Percentiles rank a stretch among this genome's conserved stretches.
These are phyloP conservation scores for Dichetophora obliterata DNA, from an alignment of 2,888 invertebrate species.

Conservation along the genomic window DNA sequence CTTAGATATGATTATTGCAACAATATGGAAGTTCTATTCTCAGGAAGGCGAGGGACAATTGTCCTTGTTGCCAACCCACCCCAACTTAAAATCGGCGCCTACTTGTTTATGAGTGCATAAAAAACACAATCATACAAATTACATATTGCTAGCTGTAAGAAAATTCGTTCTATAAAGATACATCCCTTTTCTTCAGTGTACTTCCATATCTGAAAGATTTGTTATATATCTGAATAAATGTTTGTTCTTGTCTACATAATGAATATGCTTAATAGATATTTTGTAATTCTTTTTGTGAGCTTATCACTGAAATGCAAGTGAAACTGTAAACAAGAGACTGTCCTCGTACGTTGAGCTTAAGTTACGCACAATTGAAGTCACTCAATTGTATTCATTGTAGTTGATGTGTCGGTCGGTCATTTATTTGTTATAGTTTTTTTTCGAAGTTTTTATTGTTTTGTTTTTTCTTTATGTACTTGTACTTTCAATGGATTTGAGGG, in stretches of 20 bases:
- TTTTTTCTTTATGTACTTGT: neutral
- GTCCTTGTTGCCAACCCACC: too few species aligned
- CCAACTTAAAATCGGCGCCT: too few species aligned
- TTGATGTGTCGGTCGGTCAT: neutral
- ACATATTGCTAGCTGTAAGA: neutral
- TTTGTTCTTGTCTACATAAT: neutral
- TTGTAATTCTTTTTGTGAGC: neutral
- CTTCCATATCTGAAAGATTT: neutral
- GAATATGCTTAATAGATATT: neutral
- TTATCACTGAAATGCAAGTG: slow-evolving; percentile 31
- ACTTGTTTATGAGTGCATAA: too few species aligned
- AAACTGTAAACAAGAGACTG: slow-evolving; percentile 16
- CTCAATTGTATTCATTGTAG: slow-evolving; percentile 32
- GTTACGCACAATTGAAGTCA: slow-evolving; percentile 44
- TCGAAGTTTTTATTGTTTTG: slow-evolving; percentile 8
- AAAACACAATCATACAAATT: too few species aligned
- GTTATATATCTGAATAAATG: neutral
- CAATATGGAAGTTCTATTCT: too few species aligned
- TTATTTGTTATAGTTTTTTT: neutral
- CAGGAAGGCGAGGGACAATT: too few species aligned
- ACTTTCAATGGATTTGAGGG: neutral
- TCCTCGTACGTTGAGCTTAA: slow-evolving; percentile 42
- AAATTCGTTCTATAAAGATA: neutral
- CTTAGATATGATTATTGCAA: too few species aligned
- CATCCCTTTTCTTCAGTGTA: neutral